A percentile compares a stretch with the other conserved stretches of the same genome.
phyloP scores from a whole-genome alignment of 1,140 invertebrate species.

The Drosophila sproati region DNA sequence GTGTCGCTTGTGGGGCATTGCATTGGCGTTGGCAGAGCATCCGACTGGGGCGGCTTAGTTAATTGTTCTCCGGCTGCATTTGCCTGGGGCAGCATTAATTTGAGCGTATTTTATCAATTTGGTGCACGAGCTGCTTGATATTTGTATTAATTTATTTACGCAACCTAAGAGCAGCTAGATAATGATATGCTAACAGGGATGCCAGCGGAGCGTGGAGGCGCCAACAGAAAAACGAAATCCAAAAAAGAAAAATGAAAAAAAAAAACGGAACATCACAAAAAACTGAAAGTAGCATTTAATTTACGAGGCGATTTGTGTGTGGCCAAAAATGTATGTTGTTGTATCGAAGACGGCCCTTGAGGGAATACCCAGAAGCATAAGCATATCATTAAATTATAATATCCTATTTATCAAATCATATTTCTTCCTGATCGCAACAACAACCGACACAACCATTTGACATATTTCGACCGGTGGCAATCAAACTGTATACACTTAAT shows the following conservation, averaged over 20 bases:
- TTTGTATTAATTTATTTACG: slow-evolving; percentile 74
- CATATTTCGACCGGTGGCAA: slow-evolving; percentile 36
- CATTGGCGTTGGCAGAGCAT: slow-evolving; percentile 1
- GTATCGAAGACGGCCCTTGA: slow-evolving; percentile 22
- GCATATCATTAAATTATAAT: slow-evolving; percentile 69
- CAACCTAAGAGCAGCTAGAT: slow-evolving; percentile 30
- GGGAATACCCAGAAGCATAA: slow-evolving; percentile 54
- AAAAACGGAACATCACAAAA: not conserved
- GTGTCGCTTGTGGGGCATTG: not conserved
- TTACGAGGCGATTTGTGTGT: slow-evolving; percentile 63
- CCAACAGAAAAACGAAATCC: not conserved
- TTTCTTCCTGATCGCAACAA: slow-evolving; percentile 65
- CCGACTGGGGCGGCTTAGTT: slow-evolving; percentile 19
- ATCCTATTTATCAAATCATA: slow-evolving; percentile 77
- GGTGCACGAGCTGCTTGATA: slow-evolving; percentile 61
- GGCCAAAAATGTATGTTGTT: slow-evolving; percentile 31
- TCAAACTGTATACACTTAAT: not conserved
- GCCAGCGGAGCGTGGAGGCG: slow-evolving; percentile 4
- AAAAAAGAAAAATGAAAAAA: not conserved
- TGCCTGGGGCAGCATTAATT: slow-evolving; percentile 34
- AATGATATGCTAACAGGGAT: not conserved
- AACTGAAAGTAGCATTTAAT: slow-evolving; percentile 47
- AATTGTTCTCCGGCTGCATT: slow-evolving; percentile 35
- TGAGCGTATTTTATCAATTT: slow-evolving; percentile 60
- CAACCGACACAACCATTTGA: slow-evolving; percentile 70